These are phyloP conservation scores for Melanchra persicariae DNA, from an alignment of 2,888 invertebrate species.

Conservation along the genomic window DNA sequence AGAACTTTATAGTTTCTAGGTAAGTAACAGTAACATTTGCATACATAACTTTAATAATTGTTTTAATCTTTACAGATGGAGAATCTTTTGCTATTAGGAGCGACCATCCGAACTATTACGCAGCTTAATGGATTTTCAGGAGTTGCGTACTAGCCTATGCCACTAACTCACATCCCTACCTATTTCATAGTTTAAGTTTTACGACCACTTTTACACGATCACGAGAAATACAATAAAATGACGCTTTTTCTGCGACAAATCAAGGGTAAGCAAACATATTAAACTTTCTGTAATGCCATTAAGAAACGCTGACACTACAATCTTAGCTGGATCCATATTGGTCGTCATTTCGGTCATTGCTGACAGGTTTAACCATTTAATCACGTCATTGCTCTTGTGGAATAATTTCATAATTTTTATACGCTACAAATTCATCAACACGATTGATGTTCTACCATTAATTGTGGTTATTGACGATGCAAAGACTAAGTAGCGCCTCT, in stretches of 20 bases:
- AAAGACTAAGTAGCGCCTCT: no score
- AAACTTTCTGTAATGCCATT: background rate
- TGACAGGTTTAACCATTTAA: background rate
- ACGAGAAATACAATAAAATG: slow-evolving; percentile 60
- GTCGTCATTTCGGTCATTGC: background rate
- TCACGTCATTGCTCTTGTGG: background rate
- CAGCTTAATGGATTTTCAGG: slow-evolving; percentile 6
- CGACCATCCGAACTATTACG: background rate
- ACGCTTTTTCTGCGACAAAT: slow-evolving; percentile 71
- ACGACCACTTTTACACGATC: background rate
- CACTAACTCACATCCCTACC: background rate
- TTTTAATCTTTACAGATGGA: slow-evolving; percentile 46
- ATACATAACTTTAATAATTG: no score
- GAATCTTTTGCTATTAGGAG: background rate
- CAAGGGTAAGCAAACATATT: slow-evolving; percentile 67
- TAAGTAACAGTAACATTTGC: no score
- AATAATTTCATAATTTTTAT: background rate
- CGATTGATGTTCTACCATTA: no score
- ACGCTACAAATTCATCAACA: background rate
- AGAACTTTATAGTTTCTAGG: background rate
- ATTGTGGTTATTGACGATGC: no score
- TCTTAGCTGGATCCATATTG: background rate
- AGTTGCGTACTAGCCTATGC: slow-evolving; percentile 15
- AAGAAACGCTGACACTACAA: background rate
- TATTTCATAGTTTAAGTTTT: slow-evolving; percentile 9